Evolutionary conservation across 2,888 invertebrate genomes (phyloP).

Genomic region (Melanchra persicariae): DNA sequence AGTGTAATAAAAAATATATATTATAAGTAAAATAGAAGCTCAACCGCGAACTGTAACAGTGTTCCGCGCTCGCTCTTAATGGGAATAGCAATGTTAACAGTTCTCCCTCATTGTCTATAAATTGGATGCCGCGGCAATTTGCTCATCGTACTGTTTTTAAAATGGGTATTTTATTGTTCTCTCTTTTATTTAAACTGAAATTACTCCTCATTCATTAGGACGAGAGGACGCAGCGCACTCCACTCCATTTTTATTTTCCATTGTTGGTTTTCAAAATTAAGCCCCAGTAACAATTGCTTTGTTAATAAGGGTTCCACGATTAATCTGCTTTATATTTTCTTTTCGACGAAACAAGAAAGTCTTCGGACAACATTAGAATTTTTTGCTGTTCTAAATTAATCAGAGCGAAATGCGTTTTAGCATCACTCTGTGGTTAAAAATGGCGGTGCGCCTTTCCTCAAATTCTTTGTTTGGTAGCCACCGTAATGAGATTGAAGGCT

Average conservation of each 20-base stretch:
- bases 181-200: conserved; percentile 89
- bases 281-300: conserved; percentile 87
- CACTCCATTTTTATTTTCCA: conserved; percentile 87
- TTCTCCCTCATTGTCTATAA: conserved; percentile 83
- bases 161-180: conserved; percentile 88
- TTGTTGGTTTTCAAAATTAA: conserved; percentile 90
- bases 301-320: conserved; percentile 86
- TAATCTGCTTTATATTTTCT: conserved; percentile 82
- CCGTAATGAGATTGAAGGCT: conserved; percentile 65
- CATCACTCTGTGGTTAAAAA: conserved; percentile 47
- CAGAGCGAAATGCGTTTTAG: conserved; percentile 66
- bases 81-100: conserved; percentile 82
- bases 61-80: conserved; percentile 73
- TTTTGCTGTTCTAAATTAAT: conserved; percentile 71
- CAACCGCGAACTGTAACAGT: conserved; percentile 52
- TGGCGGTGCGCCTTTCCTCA: conserved; percentile 41
- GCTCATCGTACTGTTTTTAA: conserved; percentile 85
- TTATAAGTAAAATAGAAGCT: conserved; percentile 64
- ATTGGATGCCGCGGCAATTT: conserved; percentile 86
- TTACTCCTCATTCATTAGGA: conserved; percentile 89
- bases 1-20: conserved; percentile 24
- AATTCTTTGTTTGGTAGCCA: conserved; percentile 62
- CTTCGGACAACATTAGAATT: conserved; percentile 71
- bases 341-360: conserved; percentile 74
- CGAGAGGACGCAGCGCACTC: conserved; percentile 83